A percentile compares a stretch with the other conserved stretches of the same genome.
Conservation (phyloP, 2,888 invertebrate species). For the Cheilosia impressa region DNA sequence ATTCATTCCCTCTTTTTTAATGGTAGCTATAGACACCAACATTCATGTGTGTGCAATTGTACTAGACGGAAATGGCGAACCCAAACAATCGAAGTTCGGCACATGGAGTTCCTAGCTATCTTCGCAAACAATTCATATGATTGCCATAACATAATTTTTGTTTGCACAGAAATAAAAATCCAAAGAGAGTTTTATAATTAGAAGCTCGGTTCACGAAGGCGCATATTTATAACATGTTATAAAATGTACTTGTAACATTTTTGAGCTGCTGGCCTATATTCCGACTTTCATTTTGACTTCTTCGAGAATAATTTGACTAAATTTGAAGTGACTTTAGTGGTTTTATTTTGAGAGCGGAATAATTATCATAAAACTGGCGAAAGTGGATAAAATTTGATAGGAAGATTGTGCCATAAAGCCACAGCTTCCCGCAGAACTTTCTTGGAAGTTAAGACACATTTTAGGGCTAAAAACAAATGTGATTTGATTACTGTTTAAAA, state of each 20-base stretch:
- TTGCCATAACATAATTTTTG: background rate
- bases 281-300: constrained; percentile 8
- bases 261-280: constrained; percentile 5
- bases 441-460: background rate
- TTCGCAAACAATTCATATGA: background rate
- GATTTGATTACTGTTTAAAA: background rate
- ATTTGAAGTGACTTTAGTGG: background rate
- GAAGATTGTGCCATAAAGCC: background rate
- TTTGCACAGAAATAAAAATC: background rate
- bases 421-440: background rate
- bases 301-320: background rate
- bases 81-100: constrained; percentile 4
- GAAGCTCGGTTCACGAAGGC: background rate
- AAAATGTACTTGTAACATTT: background rate
- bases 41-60: constrained; percentile 7
- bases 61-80: constrained; percentile 9
- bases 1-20: constrained; percentile 24
- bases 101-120: background rate
- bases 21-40: background rate
- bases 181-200: background rate
- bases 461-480: background rate
- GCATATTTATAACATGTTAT: background rate
- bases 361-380: constrained; percentile 12
- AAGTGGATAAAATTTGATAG: constrained; percentile 14
- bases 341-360: constrained; percentile 1